phyloP scores from a whole-genome alignment of 2,797 vertebrate genomes.

The Iguana delicatissima region DNA sequence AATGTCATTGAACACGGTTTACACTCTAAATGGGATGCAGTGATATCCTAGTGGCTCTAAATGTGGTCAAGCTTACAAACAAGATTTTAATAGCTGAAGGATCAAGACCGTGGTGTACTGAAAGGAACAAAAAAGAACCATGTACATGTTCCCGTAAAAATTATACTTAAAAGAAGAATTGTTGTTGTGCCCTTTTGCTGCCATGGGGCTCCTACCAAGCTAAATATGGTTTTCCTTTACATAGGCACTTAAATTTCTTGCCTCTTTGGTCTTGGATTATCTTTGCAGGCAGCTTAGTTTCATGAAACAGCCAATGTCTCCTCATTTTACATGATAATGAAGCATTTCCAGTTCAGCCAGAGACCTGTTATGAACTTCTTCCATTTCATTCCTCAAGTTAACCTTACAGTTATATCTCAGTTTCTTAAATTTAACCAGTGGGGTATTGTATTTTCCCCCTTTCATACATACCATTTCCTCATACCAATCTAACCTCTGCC shows the following conservation, averaged over 20 bases:
- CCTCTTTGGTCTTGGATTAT: constrained; percentile 1
- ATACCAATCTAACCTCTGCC: constrained; percentile 4
- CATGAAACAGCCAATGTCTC: background rate
- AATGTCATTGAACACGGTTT: background rate
- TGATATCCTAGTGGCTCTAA: background rate
- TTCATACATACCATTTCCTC: background rate
- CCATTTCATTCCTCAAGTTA: background rate
- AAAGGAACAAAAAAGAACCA: background rate
- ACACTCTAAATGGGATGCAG: background rate
- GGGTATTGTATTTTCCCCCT: background rate
- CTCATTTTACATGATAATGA: background rate
- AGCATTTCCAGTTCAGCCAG: background rate
- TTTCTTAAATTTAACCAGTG: background rate
- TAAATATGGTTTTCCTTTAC: background rate
- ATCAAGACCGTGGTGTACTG: background rate
- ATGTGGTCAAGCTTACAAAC: background rate
- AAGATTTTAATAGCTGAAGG: background rate
- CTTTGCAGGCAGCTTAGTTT: background rate
- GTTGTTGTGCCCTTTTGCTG: background rate
- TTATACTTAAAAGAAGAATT: background rate
- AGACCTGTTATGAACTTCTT: background rate
- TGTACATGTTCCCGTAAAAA: background rate
- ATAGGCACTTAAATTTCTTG: background rate
- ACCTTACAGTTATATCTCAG: background rate
- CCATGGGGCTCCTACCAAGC: background rate